phyloP scores from a whole-genome alignment of 2,888 invertebrate genomes.

The Arrhopalites spinosus region DNA sequence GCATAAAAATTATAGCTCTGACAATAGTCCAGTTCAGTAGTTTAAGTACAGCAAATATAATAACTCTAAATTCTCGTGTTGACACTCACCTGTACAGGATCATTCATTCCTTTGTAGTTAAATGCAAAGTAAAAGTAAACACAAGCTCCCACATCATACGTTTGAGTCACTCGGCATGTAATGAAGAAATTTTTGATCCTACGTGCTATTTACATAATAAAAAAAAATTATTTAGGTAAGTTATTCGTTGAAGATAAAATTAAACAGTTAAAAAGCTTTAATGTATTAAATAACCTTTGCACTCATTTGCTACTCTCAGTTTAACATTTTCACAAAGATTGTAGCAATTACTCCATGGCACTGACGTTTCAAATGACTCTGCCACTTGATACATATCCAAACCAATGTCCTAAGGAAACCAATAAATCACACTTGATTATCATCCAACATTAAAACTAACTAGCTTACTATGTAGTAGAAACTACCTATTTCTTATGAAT shows the following conservation, averaged over 20 bases:
- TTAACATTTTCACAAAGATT: slow-evolving; percentile 89
- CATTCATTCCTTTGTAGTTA: slow-evolving; percentile 66
- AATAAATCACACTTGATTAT: slow-evolving; percentile 6
- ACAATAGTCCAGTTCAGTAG: too few relatives aligned
- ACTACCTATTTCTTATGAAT: neutral
- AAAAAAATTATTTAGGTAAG: neutral
- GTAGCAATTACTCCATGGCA: slow-evolving; percentile 90
- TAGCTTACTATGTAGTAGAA: neutral
- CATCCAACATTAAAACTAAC: neutral
- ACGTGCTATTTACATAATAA: slow-evolving; percentile 57
- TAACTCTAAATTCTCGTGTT: too few relatives aligned
- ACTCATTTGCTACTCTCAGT: slow-evolving; percentile 69
- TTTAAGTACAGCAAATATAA: too few relatives aligned
- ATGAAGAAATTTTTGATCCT: slow-evolving; percentile 70
- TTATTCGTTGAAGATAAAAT: neutral
- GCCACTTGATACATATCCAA: slow-evolving; percentile 85
- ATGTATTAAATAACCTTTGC: slow-evolving; percentile 62
- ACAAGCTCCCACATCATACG: slow-evolving; percentile 96
- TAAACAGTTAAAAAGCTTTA: too few relatives aligned
- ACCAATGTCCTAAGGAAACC: slow-evolving; percentile 77
- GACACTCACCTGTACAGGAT: slow-evolving; percentile 78
- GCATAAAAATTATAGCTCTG: too few relatives aligned
- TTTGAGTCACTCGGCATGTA: slow-evolving; percentile 89
- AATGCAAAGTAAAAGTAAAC: slow-evolving; percentile 94
- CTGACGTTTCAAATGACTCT: slow-evolving; percentile 98